These are phyloP conservation scores for Polydesmus complanatus DNA, from an alignment of 2,888 invertebrate species.

Conservation along the genomic window DNA sequence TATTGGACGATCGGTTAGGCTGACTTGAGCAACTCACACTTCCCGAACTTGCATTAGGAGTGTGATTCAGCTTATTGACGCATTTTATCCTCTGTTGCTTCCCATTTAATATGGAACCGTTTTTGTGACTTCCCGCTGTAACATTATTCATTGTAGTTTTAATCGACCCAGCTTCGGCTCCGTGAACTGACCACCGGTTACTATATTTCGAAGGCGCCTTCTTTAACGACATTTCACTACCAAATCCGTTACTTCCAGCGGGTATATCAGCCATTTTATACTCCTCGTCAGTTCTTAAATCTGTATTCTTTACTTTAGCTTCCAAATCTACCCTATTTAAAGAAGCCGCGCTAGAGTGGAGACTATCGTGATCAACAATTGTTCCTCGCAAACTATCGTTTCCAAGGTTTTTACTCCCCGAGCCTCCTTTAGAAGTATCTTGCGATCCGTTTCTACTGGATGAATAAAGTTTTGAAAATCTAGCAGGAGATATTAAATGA, in stretches of 20 bases:
- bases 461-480: too few species aligned
- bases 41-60: background rate
- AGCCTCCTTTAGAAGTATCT: too few species aligned
- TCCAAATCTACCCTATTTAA: constrained; percentile 1
- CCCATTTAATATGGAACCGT: too few species aligned
- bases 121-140: background rate
- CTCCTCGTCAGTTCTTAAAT: constrained; percentile 8
- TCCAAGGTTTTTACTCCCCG: too few species aligned
- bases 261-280: constrained; percentile 5
- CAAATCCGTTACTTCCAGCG: background rate
- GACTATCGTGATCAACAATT: background rate
- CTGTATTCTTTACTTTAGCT: constrained; percentile 12
- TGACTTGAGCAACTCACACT: constrained; percentile 23
- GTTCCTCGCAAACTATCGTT: too few species aligned
- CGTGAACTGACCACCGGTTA: constrained; percentile 14
- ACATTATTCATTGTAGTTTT: constrained; percentile 17
- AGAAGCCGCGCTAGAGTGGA: constrained; percentile 6
- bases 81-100: constrained; percentile 3
- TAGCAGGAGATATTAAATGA: too few species aligned
- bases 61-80: constrained; percentile 9
- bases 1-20: constrained; percentile 11
- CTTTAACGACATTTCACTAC: background rate
- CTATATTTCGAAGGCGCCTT: background rate
- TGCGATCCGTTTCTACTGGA: too few species aligned
- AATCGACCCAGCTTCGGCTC: constrained; percentile 6